phyloP scores from a whole-genome alignment of 92 coral and sea anemone genomes.

The Zoanthus sansibaricus region DNA sequence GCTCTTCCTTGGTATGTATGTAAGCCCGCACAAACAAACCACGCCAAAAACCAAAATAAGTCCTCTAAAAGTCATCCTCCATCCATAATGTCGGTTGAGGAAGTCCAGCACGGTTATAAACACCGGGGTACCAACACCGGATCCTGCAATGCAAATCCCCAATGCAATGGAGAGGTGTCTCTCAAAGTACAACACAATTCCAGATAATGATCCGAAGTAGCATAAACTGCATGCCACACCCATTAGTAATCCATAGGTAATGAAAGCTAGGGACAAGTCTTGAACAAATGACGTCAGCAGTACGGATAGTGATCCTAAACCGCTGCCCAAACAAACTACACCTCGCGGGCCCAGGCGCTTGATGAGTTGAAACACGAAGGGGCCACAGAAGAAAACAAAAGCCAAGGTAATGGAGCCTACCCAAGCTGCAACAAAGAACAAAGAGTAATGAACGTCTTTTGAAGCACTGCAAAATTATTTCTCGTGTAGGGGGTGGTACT shows the following conservation, averaged over 20 bases:
- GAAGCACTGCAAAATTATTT: neutral
- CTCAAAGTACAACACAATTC: slow-evolving; percentile 74
- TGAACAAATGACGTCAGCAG: slow-evolving; percentile 79
- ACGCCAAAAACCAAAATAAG: too few species aligned
- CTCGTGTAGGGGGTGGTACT: too few species aligned
- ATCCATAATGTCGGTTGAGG: too few species aligned
- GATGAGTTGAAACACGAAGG: slow-evolving; percentile 72
- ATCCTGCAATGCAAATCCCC: slow-evolving; percentile 77
- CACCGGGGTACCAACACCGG: slow-evolving; percentile 55
- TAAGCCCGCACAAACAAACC: too few species aligned
- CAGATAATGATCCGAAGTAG: slow-evolving; percentile 78
- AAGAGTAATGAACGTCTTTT: neutral
- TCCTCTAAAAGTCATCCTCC: too few species aligned
- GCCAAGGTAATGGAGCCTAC: slow-evolving; percentile 81
- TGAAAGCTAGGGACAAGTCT: slow-evolving; percentile 62
- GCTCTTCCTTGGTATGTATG: too few species aligned
- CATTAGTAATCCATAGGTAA: slow-evolving; percentile 77
- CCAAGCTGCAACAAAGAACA: slow-evolving; percentile 68
- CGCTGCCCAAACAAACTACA: slow-evolving; percentile 77
- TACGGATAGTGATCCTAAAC: slow-evolving; percentile 66
- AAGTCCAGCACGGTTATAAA: too few species aligned
- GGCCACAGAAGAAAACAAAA: slow-evolving; percentile 77
- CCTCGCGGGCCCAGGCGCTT: slow-evolving; percentile 73
- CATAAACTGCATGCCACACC: slow-evolving; percentile 83
- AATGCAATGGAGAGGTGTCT: slow-evolving; percentile 74